Percentiles rank a stretch among this genome's conserved stretches.
Evolutionary conservation across 2,113 vertebrate genomes (phyloP).

Genomic region (Pontoporia blainvillei): DNA sequence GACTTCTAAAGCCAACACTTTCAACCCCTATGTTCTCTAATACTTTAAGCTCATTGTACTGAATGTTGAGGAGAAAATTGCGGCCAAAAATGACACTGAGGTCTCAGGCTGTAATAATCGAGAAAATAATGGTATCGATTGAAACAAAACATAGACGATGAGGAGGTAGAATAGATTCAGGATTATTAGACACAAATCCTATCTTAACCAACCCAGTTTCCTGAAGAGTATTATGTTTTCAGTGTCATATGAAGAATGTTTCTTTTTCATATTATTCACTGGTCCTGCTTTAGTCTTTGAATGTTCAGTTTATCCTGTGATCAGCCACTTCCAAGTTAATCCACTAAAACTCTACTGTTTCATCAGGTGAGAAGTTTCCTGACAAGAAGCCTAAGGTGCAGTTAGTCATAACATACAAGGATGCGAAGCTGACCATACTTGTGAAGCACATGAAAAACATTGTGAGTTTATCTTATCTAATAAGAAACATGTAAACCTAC

Average conservation of each 20-base stretch:
- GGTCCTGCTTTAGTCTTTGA: neutral
- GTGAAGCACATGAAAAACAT: conserved; percentile 91
- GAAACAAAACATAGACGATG: neutral
- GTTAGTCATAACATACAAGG: conserved; percentile 81
- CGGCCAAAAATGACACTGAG: neutral
- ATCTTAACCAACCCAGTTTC: neutral
- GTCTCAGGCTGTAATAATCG: neutral
- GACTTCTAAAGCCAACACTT: neutral
- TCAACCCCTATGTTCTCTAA: neutral
- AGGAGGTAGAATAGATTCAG: neutral
- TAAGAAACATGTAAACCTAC: neutral
- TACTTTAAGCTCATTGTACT: neutral
- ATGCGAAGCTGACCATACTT: conserved; percentile 82
- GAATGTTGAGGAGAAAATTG: neutral
- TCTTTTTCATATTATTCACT: neutral
- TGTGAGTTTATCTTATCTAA: conserved; percentile 80
- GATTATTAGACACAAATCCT: neutral
- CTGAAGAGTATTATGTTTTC: neutral
- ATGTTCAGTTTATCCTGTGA: neutral
- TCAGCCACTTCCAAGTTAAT: neutral
- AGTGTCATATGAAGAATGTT: neutral
- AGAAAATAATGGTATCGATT: neutral
- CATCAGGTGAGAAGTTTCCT: conserved; percentile 61
- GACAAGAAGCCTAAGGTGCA: conserved; percentile 83
- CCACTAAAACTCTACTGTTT: conserved; percentile 5